Evolutionary conservation across 2,888 invertebrate genomes (phyloP).

Genomic region (Caenorhabditis sulstoni): DNA sequence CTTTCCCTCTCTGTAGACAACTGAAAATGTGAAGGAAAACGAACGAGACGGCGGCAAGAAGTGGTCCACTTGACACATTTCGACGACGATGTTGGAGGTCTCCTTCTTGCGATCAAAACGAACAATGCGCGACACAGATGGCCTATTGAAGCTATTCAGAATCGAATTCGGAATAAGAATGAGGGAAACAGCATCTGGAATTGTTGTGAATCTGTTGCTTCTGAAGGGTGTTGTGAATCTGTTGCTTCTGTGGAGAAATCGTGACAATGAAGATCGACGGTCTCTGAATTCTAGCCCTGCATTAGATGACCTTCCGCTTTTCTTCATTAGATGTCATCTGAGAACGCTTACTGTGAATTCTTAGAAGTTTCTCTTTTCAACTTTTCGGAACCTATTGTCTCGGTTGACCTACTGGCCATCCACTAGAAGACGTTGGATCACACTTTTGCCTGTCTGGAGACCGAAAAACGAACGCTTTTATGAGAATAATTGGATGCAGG

Average conservation of each 20-base stretch:
- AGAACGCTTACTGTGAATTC: too few species aligned
- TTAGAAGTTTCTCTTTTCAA: neutral
- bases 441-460: too few species aligned
- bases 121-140: constrained; percentile 17
- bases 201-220: neutral
- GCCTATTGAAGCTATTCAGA: neutral
- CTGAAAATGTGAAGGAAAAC: constrained; percentile 11
- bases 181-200: neutral
- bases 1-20: neutral
- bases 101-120: neutral
- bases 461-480: too few species aligned
- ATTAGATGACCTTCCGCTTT: too few species aligned
- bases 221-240: too few species aligned
- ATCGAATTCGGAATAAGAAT: neutral
- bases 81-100: constrained; percentile 14
- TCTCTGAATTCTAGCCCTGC: too few species aligned
- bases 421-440: too few species aligned
- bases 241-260: too few species aligned
- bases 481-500: too few species aligned
- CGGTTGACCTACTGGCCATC: constrained; percentile 8
- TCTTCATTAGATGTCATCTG: too few species aligned
- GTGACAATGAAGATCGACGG: too few species aligned
- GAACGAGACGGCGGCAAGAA: constrained; percentile 2
- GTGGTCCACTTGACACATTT: constrained; percentile 41
- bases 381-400: neutral